A percentile compares a stretch with the other conserved stretches of the same genome.
Evolutionary conservation across 2,888 invertebrate genomes (phyloP).

Genomic region (Suillia variegata): DNA sequence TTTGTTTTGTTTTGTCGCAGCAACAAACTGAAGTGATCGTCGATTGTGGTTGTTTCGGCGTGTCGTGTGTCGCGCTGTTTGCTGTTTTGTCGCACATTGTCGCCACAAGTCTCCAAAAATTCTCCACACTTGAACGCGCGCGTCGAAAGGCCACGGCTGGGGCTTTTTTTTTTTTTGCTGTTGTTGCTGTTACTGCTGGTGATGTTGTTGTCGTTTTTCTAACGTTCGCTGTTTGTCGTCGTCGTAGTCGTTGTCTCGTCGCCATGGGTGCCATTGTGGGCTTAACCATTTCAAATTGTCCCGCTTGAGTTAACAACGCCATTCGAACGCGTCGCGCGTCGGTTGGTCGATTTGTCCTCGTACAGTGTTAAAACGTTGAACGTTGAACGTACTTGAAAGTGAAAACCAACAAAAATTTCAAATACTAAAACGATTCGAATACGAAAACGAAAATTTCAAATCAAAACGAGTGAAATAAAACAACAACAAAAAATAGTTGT

Average conservation of each 20-base stretch:
- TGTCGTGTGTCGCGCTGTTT: conserved; percentile 6
- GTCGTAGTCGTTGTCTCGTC: conserved; percentile 23
- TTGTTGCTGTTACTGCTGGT: too few relatives aligned
- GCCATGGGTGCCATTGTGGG: conserved; percentile 41
- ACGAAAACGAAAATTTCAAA: neutral
- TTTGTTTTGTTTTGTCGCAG: conserved; percentile 24
- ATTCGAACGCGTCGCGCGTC: conserved; percentile 33
- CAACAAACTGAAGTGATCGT: conserved; percentile 26
- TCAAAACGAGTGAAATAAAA: neutral
- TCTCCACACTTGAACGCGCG: conserved; percentile 31
- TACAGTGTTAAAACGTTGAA: conserved; percentile 23
- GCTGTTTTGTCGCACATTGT: conserved; percentile 11
- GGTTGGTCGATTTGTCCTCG: conserved; percentile 29
- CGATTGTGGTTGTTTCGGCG: conserved; percentile 3
- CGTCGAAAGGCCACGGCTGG: conserved; percentile 10
- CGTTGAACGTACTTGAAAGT: neutral
- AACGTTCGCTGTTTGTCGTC: conserved; percentile 9
- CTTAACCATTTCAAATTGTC: conserved; percentile 53
- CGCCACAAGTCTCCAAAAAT: conserved; percentile 26
- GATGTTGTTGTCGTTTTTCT: too few relatives aligned
- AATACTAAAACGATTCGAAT: too few relatives aligned
- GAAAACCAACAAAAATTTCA: too few relatives aligned
- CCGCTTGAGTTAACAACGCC: conserved; percentile 57
- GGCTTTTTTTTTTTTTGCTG: too few relatives aligned
- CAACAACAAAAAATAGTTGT: too few relatives aligned